These are phyloP conservation scores for Drosophila limbata DNA, from an alignment of 2,888 invertebrate genomes.

Conservation along the genomic window DNA sequence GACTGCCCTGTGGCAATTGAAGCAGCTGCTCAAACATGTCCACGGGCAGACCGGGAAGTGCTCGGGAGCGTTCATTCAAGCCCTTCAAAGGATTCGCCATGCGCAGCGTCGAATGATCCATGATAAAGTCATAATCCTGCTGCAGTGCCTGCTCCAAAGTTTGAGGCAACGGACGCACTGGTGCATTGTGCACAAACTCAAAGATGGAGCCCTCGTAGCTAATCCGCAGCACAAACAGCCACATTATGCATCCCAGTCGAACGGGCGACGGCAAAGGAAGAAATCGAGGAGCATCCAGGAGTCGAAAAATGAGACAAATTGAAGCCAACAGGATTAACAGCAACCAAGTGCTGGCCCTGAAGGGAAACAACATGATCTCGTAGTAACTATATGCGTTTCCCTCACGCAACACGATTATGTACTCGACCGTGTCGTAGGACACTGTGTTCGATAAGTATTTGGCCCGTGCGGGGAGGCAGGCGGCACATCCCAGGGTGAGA, in stretches of 20 bases:
- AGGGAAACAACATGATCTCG: conserved; percentile 69
- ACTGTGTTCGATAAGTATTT: conserved; percentile 40
- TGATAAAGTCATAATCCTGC: conserved; percentile 50
- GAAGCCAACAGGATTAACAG: conserved; percentile 24
- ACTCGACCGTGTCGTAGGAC: conserved; percentile 55
- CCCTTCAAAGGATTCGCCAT: conserved; percentile 39
- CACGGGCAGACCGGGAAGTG: conserved; percentile 47
- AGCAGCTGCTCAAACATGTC: conserved; percentile 51
- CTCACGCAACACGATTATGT: conserved; percentile 46
- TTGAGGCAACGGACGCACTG: conserved; percentile 53
- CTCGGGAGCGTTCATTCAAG: conserved; percentile 8
- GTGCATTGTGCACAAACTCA: conserved; percentile 63
- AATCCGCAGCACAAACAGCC: conserved; percentile 54
- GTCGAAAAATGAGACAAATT: conserved; percentile 4
- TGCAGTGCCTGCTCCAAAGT: conserved; percentile 47
- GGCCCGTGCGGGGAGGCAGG: conserved; percentile 51
- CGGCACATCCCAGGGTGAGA: conserved; percentile 57
- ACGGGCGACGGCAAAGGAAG: neutral
- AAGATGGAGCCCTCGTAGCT: conserved; percentile 71
- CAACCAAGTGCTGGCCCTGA: conserved; percentile 44
- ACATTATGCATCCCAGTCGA: conserved; percentile 37
- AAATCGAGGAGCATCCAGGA: neutral
- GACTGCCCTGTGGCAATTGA: conserved; percentile 18
- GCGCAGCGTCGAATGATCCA: conserved; percentile 59
- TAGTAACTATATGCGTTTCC: conserved; percentile 46